Conservation (phyloP, 2,113 vertebrate species). For the Recurvirostra avosetta region DNA sequence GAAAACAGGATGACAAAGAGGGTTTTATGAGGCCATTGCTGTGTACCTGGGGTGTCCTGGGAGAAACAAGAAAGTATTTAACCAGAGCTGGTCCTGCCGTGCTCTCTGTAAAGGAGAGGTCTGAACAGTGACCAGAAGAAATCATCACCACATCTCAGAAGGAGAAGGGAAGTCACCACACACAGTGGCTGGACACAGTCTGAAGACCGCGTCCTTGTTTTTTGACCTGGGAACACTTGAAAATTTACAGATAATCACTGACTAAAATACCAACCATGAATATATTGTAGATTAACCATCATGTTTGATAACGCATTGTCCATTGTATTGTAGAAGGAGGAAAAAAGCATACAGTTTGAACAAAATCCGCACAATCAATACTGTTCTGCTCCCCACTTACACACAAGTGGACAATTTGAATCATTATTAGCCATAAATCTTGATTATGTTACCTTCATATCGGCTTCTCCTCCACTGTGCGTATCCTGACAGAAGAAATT, state of each 20-base stretch:
- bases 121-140: neutral
- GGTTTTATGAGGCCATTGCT: neutral
- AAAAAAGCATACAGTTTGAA: neutral
- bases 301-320: neutral
- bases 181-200: neutral
- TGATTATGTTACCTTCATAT: conserved; percentile 80
- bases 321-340: neutral
- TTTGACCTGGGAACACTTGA: neutral
- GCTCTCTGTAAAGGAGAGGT: neutral
- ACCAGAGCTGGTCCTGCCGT: neutral
- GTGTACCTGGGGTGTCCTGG: neutral
- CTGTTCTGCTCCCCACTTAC: neutral
- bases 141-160: neutral
- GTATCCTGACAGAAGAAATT: conserved; percentile 94
- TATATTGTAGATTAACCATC: neutral
- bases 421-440: neutral
- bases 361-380: neutral
- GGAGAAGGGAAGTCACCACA: neutral
- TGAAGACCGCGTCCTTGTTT: neutral
- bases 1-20: neutral
- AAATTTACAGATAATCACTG: neutral
- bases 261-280: neutral
- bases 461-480: conserved; percentile 82
- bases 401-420: neutral
- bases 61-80: neutral